These are phyloP conservation scores for Parus major DNA, from an alignment of 2,113 vertebrate genomes.

Conservation along the genomic window DNA sequence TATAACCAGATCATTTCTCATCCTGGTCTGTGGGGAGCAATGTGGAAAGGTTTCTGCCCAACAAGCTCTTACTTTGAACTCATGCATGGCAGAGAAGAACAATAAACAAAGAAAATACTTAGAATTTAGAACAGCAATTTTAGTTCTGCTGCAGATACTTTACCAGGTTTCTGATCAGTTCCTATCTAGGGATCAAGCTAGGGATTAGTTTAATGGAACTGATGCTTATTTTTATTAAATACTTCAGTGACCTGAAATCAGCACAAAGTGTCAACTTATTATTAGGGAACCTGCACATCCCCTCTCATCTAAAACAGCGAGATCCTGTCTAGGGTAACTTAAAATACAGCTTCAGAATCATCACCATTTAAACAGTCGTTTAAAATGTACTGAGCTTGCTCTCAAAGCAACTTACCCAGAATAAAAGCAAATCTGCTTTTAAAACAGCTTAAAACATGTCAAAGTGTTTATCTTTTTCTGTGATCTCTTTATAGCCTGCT, in stretches of 20 bases:
- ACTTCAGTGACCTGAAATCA: neutral
- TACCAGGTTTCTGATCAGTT: neutral
- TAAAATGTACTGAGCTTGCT: neutral
- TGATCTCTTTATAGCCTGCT: slow-evolving; percentile 8
- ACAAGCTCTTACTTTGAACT: neutral
- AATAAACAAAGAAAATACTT: neutral
- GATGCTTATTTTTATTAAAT: neutral
- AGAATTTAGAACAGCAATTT: neutral
- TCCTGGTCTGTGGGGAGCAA: neutral
- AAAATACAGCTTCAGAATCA: neutral
- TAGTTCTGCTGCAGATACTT: neutral
- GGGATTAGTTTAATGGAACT: neutral
- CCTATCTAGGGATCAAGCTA: neutral
- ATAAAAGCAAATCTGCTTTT: slow-evolving; percentile 56
- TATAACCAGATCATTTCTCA: neutral
- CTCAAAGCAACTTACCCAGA: slow-evolving; percentile 31
- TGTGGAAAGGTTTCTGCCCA: neutral
- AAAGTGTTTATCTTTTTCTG: slow-evolving; percentile 27
- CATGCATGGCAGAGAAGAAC: neutral
- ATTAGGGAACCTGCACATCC: neutral
- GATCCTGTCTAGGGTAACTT: neutral
- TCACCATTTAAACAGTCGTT: neutral
- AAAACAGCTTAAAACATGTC: slow-evolving; percentile 30
- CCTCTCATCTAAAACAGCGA: neutral
- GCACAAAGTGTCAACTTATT: neutral